Evolutionary conservation across 2,888 invertebrate genomes (phyloP), one percentile per base, ranked within the genome.

Genomic region (Apocheima hispidaria): DNA sequence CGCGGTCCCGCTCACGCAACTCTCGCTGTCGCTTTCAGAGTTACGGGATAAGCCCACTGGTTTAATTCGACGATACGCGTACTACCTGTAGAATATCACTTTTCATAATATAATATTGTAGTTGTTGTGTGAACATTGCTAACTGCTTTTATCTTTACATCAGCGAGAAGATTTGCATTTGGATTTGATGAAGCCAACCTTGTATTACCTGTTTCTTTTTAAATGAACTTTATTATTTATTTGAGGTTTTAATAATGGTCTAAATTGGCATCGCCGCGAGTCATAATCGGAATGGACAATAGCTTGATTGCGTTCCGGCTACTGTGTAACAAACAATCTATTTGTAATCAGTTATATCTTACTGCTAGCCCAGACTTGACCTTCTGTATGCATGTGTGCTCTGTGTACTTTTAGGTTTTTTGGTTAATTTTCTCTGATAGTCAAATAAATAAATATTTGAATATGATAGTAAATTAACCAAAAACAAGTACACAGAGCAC

Each of bases 231-330:
- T 67, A 60, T 62, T 68, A 70, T 71, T 70, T 72, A 77, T 74
- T 71, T 74, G 70, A 71, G 70, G 69, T 65, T 72, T 65, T 18
- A 43, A 61, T 65, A 65, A 69, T 66, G 59, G 61, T 49, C 65
- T 26, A 35, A 36, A 43, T 44, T 50, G 53, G 52, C 59, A 53
- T 74, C 55, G 77, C 82, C 78, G 50, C 71, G 51, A 77, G 81
- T 74, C 65, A 38, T 66, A 71, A 76, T 81, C 76, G n/a, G n/a
- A n/a, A n/a, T n/a, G n/a, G 78, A 76, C 78, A 79, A 80, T 79
- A 72, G 62, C 44, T 46, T 43, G 51, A 64, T 73, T 72, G 71
- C 69, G 33, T 60, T 61, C 65, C 60, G 40, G 59, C 64, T 61
- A 68, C 71, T 66, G 55, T 23, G 26, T 56, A 55, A 60, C 59